phyloP scores from a whole-genome alignment of 1,140 invertebrate species.

The Drosophila grimshawi region DNA sequence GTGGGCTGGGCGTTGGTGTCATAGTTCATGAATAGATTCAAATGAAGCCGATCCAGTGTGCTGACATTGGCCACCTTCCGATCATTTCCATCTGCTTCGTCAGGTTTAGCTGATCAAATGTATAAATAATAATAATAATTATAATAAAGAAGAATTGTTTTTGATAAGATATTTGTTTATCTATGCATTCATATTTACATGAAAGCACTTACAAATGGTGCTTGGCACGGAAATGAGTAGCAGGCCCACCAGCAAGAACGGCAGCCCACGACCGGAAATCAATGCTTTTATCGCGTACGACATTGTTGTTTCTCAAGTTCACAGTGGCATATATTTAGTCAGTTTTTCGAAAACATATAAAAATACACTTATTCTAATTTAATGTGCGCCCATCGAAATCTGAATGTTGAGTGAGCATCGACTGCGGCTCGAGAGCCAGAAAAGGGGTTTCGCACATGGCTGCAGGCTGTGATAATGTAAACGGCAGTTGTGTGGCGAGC shows the following conservation, averaged over 20 bases:
- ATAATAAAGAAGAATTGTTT: background rate
- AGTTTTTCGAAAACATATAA: slow-evolving; percentile 4
- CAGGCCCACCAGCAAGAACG: slow-evolving; percentile 28
- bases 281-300: slow-evolving; percentile 58
- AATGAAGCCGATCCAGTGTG: slow-evolving; percentile 86
- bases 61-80: slow-evolving; percentile 84
- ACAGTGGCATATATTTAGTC: slow-evolving; percentile 17
- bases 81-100: background rate
- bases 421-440: slow-evolving; percentile 1
- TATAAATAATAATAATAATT: background rate
- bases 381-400: slow-evolving; percentile 38
- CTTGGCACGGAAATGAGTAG: slow-evolving; percentile 63
- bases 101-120: slow-evolving; percentile 17
- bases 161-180: background rate
- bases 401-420: slow-evolving; percentile 43
- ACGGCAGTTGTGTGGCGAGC: background rate
- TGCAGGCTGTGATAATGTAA: slow-evolving; percentile 23
- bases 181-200: background rate
- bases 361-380: slow-evolving; percentile 22
- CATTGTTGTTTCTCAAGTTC: slow-evolving; percentile 57
- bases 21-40: slow-evolving; percentile 87
- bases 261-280: slow-evolving; percentile 60
- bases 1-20: slow-evolving; percentile 88
- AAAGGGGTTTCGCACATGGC: slow-evolving; percentile 53
- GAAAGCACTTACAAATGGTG: slow-evolving; percentile 50